phyloP scores from a whole-genome alignment of 2,888 invertebrate species.

The Dasysyrphus albostriatus region DNA sequence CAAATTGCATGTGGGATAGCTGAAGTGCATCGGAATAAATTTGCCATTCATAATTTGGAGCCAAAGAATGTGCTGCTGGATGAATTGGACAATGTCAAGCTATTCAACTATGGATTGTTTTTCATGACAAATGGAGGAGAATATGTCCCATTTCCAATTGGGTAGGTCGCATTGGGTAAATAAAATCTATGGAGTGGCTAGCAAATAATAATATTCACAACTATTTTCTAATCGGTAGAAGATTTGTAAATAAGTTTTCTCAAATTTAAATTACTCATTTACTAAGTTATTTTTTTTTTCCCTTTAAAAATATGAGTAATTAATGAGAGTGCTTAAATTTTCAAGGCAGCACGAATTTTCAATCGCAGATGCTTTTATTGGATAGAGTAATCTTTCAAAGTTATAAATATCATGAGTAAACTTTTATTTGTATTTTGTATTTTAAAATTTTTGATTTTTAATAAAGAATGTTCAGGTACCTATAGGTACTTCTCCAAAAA shows the following conservation, averaged over 20 bases:
- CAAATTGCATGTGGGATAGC: constrained; percentile 90
- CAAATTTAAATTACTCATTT: too few species aligned
- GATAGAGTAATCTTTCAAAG: too few species aligned
- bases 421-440: too few species aligned
- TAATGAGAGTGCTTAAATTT: too few species aligned
- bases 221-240: neutral
- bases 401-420: too few species aligned
- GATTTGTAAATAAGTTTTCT: neutral
- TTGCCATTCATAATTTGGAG: constrained; percentile 92
- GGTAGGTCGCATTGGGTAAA: constrained; percentile 84
- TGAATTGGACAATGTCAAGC: constrained; percentile 89
- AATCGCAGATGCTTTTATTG: too few species aligned
- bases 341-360: too few species aligned
- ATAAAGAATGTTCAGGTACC: too few species aligned
- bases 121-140: constrained; percentile 94
- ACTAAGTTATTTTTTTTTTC: too few species aligned
- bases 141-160: constrained; percentile 95
- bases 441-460: too few species aligned
- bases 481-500: too few species aligned
- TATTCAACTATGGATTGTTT: constrained; percentile 97
- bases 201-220: neutral
- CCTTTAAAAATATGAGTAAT: too few species aligned
- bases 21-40: constrained; percentile 89
- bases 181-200: neutral
- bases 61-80: constrained; percentile 93